phyloP scores from a whole-genome alignment of 2,113 vertebrate species.

The Sclerurus mexicanus region DNA sequence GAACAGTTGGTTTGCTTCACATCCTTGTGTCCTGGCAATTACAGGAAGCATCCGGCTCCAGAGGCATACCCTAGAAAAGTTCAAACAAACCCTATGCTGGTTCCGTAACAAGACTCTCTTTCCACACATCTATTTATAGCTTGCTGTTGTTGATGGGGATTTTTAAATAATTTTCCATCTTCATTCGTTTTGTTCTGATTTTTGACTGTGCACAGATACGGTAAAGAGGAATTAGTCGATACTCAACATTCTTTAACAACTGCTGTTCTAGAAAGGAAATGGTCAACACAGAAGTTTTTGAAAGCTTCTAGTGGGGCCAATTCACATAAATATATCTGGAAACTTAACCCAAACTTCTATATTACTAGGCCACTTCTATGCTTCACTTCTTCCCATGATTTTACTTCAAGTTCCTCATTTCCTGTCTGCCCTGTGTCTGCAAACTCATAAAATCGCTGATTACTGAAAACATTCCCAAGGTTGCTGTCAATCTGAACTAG shows the following conservation, averaged over 20 bases:
- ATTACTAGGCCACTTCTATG: background rate
- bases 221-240: background rate
- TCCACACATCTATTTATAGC: background rate
- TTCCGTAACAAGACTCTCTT: background rate
- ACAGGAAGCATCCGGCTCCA: background rate
- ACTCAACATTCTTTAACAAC: background rate
- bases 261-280: background rate
- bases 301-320: background rate
- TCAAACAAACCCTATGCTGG: background rate
- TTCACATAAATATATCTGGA: background rate
- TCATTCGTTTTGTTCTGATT: background rate
- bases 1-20: background rate
- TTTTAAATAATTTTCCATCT: background rate
- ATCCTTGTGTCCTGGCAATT: background rate
- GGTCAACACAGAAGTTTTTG: background rate
- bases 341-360: background rate
- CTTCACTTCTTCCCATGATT: background rate
- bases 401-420: background rate
- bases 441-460: background rate
- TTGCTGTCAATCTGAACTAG: background rate
- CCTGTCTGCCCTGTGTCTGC: background rate
- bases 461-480: background rate
- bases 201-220: background rate
- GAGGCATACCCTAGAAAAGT: background rate
- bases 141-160: background rate